These are phyloP conservation scores for Caenorhabditis afra DNA, from an alignment of 2,888 invertebrate genomes.

Conservation along the genomic window DNA sequence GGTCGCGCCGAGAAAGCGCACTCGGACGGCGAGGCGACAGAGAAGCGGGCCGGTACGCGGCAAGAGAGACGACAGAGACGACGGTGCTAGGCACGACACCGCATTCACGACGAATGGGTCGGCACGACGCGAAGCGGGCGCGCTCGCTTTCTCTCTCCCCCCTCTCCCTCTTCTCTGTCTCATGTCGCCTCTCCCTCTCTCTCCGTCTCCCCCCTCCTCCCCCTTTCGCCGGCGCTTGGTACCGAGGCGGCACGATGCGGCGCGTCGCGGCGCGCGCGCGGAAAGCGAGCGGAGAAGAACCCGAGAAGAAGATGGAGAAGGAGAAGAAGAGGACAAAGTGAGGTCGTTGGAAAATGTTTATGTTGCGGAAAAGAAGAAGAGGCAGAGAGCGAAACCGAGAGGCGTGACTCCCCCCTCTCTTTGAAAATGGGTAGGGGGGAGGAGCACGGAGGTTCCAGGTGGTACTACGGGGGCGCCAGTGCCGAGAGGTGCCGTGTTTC, in stretches of 20 bases:
- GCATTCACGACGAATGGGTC: slow-evolving; percentile 44
- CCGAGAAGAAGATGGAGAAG: background rate
- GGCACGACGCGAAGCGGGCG: slow-evolving; percentile 42
- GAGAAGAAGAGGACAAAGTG: slow-evolving; percentile 35
- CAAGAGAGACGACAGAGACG: slow-evolving; percentile 4
- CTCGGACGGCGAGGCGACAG: slow-evolving; percentile 10
- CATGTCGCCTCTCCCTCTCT: background rate
- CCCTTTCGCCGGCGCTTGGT: slow-evolving; percentile 38
- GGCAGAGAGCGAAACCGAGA: background rate
- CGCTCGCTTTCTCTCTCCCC: background rate
- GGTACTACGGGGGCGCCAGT: too few species aligned
- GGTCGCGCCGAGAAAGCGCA: slow-evolving; percentile 5
- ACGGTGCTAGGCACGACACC: slow-evolving; percentile 58
- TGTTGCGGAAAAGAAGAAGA: slow-evolving; percentile 16
- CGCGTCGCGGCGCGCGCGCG: slow-evolving; percentile 52
- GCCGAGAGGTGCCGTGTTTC: too few species aligned
- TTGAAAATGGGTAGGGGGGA: background rate
- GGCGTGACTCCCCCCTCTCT: background rate
- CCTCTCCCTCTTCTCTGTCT: background rate
- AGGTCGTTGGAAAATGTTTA: slow-evolving; percentile 22
- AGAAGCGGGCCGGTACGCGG: slow-evolving; percentile 19
- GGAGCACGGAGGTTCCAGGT: background rate
- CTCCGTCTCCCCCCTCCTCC: background rate
- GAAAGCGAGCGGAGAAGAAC: slow-evolving; percentile 20
- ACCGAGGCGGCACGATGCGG: slow-evolving; percentile 56